Percentiles rank a stretch among this genome's conserved stretches.
These are phyloP conservation scores for Drosophila yooni DNA, from an alignment of 2,888 invertebrate species.

Conservation along the genomic window DNA sequence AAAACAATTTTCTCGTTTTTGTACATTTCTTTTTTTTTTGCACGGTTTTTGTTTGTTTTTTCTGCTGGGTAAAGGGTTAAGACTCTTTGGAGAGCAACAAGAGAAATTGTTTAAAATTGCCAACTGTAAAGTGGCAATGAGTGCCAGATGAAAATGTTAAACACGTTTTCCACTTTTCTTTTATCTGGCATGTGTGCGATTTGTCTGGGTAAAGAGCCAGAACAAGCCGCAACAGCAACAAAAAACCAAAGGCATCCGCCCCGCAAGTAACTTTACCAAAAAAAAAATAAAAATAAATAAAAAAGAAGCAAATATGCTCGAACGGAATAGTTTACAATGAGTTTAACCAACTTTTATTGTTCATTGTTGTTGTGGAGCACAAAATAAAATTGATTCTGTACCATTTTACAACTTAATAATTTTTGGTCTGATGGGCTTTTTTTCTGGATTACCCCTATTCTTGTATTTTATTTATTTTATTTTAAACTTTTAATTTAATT, in stretches of 20 bases:
- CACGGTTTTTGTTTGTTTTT: constrained; percentile 2
- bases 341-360: not conserved
- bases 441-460: not conserved
- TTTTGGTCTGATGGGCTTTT: not conserved
- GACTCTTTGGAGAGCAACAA: constrained; percentile 64
- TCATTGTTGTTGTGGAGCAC: not conserved
- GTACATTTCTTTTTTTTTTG: constrained; percentile 2
- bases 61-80: constrained; percentile 59
- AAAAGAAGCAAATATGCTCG: constrained; percentile 14
- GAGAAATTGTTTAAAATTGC: constrained; percentile 76
- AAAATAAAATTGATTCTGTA: not conserved
- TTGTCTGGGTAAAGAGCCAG: constrained; percentile 54
- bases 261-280: constrained; percentile 25
- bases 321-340: not conserved
- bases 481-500: not conserved
- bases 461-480: not conserved
- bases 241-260: not conserved
- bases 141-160: constrained; percentile 70
- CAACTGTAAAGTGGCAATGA: constrained; percentile 58
- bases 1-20: constrained; percentile 76
- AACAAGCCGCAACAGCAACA: constrained; percentile 50
- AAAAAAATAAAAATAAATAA: not conserved
- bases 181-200: constrained; percentile 59
- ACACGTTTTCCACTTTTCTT: constrained; percentile 58
- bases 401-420: not conserved